Evolutionary conservation across 2,113 vertebrate genomes (phyloP).

Genomic region (Thalassoma bifasciatum): DNA sequence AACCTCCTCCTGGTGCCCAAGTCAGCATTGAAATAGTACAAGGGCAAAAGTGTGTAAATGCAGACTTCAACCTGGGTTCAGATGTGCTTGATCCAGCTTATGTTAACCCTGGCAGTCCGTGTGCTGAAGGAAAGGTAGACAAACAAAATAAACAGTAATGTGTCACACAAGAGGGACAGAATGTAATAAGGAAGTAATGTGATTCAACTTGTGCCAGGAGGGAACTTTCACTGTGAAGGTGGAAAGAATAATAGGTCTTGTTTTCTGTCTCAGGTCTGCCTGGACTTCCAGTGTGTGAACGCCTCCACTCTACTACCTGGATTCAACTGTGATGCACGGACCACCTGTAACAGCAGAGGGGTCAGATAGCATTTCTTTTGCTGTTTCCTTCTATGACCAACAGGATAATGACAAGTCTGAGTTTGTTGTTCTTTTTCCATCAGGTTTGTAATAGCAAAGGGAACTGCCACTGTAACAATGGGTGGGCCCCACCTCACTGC

Average conservation of each 20-base stretch:
- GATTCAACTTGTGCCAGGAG: background rate
- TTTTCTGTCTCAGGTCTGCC: conserved; percentile 80
- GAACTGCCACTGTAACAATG: conserved; percentile 84
- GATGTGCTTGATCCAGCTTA: conserved; percentile 90
- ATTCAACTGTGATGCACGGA: conserved; percentile 80
- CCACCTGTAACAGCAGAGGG: conserved; percentile 82
- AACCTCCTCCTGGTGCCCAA: conserved; percentile 56
- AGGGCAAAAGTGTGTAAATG: conserved; percentile 79
- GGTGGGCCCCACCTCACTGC: conserved; percentile 86
- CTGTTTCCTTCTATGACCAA: background rate
- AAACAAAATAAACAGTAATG: background rate
- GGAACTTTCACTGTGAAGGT: background rate
- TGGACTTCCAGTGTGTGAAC: conserved; percentile 84
- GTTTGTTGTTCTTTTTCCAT: conserved; percentile 3
- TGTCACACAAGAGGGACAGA: background rate
- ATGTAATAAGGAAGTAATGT: background rate
- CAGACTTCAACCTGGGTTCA: conserved; percentile 86
- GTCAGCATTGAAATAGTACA: conserved; percentile 52
- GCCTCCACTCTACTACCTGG: conserved; percentile 81
- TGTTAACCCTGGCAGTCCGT: conserved; percentile 86
- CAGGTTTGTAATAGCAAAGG: conserved; percentile 85
- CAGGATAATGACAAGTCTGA: conserved; percentile 2
- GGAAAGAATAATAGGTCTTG: background rate
- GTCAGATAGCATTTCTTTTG: conserved; percentile 72
- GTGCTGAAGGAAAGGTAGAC: conserved; percentile 84